These are phyloP conservation scores for Rhopalosiphum nymphaeae DNA, from an alignment of 2,888 invertebrate genomes.

Conservation along the genomic window DNA sequence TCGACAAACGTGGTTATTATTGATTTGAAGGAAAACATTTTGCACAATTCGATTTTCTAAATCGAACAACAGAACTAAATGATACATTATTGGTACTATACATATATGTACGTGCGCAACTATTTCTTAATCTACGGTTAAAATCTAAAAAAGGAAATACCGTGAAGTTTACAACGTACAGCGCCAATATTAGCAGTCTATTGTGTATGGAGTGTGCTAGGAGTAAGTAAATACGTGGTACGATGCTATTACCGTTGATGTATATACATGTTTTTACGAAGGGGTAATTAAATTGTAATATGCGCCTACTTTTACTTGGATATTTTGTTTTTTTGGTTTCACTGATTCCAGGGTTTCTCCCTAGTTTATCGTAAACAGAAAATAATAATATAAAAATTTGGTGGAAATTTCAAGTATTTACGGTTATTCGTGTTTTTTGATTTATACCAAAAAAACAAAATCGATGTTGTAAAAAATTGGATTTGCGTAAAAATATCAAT, in stretches of 20 bases:
- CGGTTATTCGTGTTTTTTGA: too few relatives aligned
- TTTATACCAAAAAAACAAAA: too few relatives aligned
- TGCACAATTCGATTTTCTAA: background rate
- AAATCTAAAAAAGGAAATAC: slow-evolving; percentile 35
- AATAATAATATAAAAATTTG: too few relatives aligned
- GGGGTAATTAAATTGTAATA: background rate
- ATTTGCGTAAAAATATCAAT: too few relatives aligned
- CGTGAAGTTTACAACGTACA: background rate
- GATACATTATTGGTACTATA: slow-evolving; percentile 1
- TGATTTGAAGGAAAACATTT: background rate
- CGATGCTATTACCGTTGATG: background rate
- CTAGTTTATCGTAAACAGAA: background rate
- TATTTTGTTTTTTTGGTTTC: background rate
- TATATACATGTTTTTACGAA: background rate
- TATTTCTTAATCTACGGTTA: background rate
- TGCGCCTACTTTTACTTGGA: background rate
- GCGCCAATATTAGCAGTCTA: background rate
- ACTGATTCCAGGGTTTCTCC: background rate
- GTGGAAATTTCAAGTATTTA: too few relatives aligned
- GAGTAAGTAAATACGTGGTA: background rate
- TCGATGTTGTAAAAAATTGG: too few relatives aligned
- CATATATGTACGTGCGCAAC: background rate
- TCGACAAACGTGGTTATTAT: background rate
- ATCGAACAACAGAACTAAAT: slow-evolving; percentile 4
- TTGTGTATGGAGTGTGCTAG: background rate